Evolutionary conservation across 64 coral and sea anemone species (phyloP).

Genomic region (Montipora foliosa): DNA sequence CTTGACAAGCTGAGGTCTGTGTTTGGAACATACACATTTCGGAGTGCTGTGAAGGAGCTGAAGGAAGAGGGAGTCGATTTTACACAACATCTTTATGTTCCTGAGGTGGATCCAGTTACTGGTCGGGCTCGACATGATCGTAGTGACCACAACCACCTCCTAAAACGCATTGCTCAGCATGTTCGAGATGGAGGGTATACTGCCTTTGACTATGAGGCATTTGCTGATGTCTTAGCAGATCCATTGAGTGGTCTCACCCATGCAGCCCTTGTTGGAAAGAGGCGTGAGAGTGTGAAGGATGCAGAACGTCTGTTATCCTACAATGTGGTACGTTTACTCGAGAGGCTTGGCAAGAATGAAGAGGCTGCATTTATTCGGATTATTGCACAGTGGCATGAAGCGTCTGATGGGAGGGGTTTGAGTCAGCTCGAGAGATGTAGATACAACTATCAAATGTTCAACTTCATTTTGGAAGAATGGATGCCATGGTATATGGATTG

Average conservation of each 20-base stretch:
- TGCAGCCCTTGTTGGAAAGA: slow-evolving; percentile 35
- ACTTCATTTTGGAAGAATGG: slow-evolving; percentile 51
- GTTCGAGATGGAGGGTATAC: neutral
- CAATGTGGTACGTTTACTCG: slow-evolving; percentile 27
- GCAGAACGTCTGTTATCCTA: slow-evolving; percentile 30
- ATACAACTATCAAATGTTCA: slow-evolving; percentile 61
- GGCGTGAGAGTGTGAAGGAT: slow-evolving; percentile 49
- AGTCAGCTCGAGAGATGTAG: slow-evolving; percentile 34
- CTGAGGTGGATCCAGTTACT: slow-evolving; percentile 41
- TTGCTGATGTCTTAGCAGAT: slow-evolving; percentile 6
- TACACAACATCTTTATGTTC: slow-evolving; percentile 43
- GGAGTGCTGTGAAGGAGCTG: slow-evolving; percentile 1
- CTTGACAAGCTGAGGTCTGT: slow-evolving; percentile 37
- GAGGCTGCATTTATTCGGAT: slow-evolving; percentile 62
- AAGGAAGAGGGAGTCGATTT: slow-evolving; percentile 56
- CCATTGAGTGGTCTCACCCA: slow-evolving; percentile 50
- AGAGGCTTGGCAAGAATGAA: neutral
- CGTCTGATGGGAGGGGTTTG: slow-evolving; percentile 46
- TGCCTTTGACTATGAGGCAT: neutral
- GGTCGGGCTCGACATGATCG: slow-evolving; percentile 57
- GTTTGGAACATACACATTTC: slow-evolving; percentile 29
- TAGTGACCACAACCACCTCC: slow-evolving; percentile 47
- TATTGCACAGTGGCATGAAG: slow-evolving; percentile 51
- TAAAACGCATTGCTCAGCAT: slow-evolving; percentile 55
- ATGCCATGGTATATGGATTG: slow-evolving; percentile 47